Conservation (phyloP, 2,113 vertebrate species). For the Promerops cafer region DNA sequence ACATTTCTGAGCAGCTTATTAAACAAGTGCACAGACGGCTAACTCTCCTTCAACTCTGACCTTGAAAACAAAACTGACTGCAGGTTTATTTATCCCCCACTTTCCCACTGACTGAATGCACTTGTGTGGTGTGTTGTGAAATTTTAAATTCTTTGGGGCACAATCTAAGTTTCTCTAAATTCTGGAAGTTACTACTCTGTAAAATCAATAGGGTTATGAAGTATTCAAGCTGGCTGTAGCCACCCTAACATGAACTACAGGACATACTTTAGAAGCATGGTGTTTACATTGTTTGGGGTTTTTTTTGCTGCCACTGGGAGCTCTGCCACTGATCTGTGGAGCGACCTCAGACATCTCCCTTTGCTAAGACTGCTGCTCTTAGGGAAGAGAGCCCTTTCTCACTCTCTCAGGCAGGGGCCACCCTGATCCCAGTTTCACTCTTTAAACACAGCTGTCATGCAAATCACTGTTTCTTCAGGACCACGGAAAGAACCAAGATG, state of each 20-base stretch:
- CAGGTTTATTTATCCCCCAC: not conserved
- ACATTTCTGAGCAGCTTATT: not conserved
- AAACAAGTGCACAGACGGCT: slow-evolving; percentile 11
- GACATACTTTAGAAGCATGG: not conserved
- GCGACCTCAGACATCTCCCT: not conserved
- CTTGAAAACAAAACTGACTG: slow-evolving; percentile 3
- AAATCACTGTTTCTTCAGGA: not conserved
- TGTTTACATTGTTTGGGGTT: not conserved
- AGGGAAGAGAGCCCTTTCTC: not conserved
- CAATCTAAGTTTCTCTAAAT: not conserved
- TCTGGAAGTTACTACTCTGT: not conserved
- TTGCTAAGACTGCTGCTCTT: not conserved
- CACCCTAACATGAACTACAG: not conserved
- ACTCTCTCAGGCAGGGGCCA: not conserved
- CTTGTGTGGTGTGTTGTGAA: not conserved
- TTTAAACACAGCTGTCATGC: not conserved
- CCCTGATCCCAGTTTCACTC: not conserved
- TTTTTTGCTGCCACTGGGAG: not conserved
- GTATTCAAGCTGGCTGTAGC: not conserved
- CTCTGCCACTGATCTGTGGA: not conserved
- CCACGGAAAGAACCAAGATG: not conserved
- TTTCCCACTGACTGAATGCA: not conserved
- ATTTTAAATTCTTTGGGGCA: not conserved
- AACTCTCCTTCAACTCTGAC: not conserved
- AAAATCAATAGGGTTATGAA: not conserved